These are phyloP conservation scores for Corythornis vintsioides DNA, from an alignment of 2,113 vertebrate species.

Conservation along the genomic window DNA sequence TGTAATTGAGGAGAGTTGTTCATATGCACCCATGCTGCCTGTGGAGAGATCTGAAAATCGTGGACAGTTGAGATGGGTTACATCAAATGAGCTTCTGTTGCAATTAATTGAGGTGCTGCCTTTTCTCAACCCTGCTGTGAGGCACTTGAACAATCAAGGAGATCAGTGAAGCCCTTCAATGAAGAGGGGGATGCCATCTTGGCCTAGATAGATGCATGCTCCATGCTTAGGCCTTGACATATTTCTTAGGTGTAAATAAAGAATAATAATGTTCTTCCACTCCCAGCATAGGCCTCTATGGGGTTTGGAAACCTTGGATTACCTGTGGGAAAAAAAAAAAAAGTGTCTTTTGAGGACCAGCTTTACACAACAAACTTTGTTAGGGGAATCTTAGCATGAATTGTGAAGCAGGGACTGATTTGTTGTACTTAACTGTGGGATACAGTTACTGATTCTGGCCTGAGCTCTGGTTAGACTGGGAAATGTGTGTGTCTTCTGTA, in stretches of 20 bases:
- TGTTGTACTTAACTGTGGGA: background rate
- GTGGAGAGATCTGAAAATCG: background rate
- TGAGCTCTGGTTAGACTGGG: background rate
- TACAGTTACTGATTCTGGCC: background rate
- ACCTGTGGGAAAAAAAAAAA: background rate
- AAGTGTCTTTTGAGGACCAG: background rate
- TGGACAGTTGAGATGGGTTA: background rate
- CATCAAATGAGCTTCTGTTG: background rate
- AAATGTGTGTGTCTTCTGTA: background rate
- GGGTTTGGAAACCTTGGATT: background rate
- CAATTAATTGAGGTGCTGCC: background rate
- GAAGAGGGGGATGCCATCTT: background rate
- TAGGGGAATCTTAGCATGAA: background rate
- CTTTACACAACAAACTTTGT: background rate
- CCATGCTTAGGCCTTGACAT: background rate
- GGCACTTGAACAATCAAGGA: background rate
- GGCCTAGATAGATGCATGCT: background rate
- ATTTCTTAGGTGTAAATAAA: background rate
- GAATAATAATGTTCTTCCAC: background rate
- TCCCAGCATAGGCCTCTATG: accelerated
- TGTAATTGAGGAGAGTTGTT: background rate
- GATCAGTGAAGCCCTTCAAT: background rate
- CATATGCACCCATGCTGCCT: background rate
- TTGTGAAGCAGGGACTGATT: background rate
- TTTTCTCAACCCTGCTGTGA: background rate